These are phyloP conservation scores for Mus caroli DNA, from an alignment of 2,797 vertebrate species.

Conservation along the genomic window DNA sequence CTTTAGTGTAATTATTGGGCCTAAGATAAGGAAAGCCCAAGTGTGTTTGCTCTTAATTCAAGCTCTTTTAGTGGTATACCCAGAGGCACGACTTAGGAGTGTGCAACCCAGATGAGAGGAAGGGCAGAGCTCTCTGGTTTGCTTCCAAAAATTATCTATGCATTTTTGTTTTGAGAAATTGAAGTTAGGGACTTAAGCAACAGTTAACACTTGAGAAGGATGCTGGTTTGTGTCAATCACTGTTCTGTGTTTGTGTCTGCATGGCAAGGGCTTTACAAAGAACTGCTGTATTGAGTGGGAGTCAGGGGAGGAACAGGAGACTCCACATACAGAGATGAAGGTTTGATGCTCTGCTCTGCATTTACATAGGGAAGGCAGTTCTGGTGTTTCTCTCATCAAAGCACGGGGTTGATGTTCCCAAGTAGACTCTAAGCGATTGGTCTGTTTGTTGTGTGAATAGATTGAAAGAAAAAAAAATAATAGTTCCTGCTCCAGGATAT, in stretches of 20 bases:
- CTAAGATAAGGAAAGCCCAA: conserved; percentile 74
- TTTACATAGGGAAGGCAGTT: conserved; percentile 8
- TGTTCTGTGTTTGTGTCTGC: background rate
- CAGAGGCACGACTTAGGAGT: conserved; percentile 67
- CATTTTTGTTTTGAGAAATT: conserved; percentile 76
- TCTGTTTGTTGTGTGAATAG: conserved; percentile 5
- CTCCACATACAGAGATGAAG: background rate
- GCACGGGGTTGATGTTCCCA: background rate
- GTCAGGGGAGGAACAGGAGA: background rate
- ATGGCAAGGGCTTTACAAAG: conserved; percentile 19
- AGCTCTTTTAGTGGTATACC: conserved; percentile 65
- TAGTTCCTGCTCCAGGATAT: conserved; percentile 4
- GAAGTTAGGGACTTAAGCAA: conserved; percentile 55
- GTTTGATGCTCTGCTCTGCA: background rate
- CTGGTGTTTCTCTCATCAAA: background rate
- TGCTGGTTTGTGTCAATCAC: background rate
- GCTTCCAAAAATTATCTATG: conserved; percentile 64
- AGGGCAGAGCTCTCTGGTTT: conserved; percentile 38
- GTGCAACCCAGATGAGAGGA: conserved; percentile 76
- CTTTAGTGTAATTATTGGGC: conserved; percentile 72
- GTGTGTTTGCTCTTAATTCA: conserved; percentile 76
- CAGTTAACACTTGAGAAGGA: conserved; percentile 48
- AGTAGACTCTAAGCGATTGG: background rate
- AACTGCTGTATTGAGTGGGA: background rate
- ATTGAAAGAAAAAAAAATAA: background rate